Evolutionary conservation across 1,140 invertebrate genomes (phyloP).

Genomic region (Pinna nobilis): DNA sequence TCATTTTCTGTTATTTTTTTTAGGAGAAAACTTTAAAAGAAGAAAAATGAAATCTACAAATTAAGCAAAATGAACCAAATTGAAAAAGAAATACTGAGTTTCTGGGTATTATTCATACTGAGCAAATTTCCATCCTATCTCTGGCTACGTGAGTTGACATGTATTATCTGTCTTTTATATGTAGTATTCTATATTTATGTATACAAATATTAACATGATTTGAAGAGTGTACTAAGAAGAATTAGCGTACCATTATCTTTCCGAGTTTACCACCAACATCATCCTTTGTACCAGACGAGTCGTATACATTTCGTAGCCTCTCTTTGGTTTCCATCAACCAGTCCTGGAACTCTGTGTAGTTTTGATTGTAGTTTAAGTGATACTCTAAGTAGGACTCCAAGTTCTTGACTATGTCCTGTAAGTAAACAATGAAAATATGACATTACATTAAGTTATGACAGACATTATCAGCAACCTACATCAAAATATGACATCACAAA

Average conservation of each 20-base stretch:
- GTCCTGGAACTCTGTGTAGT: conserved; percentile 56
- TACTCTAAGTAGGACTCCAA: conserved; percentile 91
- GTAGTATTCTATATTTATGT: neutral
- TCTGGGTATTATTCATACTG: too few relatives aligned
- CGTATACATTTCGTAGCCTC: conserved; percentile 57
- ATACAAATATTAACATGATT: neutral
- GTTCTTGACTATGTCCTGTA: conserved; percentile 90
- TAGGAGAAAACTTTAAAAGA: too few relatives aligned
- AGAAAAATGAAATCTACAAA: too few relatives aligned
- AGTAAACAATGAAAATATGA: neutral
- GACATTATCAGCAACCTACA: too few relatives aligned
- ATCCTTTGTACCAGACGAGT: conserved; percentile 65
- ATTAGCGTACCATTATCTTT: conserved; percentile 62
- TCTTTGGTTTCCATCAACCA: conserved; percentile 65
- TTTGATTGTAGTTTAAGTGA: conserved; percentile 82
- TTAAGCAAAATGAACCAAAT: too few relatives aligned
- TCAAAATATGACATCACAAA: too few relatives aligned
- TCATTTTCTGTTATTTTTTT: too few relatives aligned
- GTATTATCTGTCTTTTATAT: neutral
- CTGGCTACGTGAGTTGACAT: too few relatives aligned
- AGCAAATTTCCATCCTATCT: too few relatives aligned
- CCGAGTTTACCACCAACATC: conserved; percentile 58
- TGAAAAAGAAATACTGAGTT: too few relatives aligned
- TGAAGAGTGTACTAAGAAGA: neutral
- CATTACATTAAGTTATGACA: neutral